Evolutionary conservation across 1,140 invertebrate species (phyloP).

Genomic region (Drosophila virilis): DNA sequence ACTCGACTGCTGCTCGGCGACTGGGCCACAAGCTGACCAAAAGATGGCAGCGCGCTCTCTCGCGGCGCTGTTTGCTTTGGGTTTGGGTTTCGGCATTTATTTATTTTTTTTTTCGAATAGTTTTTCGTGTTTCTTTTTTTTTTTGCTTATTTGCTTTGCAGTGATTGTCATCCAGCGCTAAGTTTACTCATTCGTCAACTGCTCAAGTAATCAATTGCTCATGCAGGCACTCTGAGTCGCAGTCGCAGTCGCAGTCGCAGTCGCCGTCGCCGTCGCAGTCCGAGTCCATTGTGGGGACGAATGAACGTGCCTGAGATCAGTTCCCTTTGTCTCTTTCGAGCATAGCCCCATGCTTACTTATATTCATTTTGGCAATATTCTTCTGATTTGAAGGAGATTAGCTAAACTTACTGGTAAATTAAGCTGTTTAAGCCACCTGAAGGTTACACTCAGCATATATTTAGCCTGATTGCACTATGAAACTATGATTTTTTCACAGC

Average conservation of each 20-base stretch:
- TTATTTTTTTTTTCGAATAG: conserved; percentile 43
- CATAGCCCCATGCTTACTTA: neutral
- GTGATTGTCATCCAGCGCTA: conserved; percentile 45
- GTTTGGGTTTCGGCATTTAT: conserved; percentile 29
- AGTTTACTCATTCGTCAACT: conserved; percentile 57
- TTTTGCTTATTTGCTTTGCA: conserved; percentile 29
- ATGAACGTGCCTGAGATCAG: conserved; percentile 1
- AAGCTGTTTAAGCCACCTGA: neutral
- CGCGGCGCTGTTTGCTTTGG: no score
- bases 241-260: neutral
- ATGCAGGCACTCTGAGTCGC: conserved; percentile 17
- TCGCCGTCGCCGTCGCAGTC: neutral
- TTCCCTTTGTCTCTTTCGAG: neutral
- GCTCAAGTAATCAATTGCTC: conserved; percentile 10
- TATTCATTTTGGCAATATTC: neutral
- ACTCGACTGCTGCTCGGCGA: conserved; percentile 58
- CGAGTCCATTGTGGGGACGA: conserved; percentile 11
- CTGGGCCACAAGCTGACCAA: conserved; percentile 24
- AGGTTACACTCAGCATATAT: neutral
- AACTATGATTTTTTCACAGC: no score
- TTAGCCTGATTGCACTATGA: no score
- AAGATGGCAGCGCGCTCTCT: conserved; percentile 38
- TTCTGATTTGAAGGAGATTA: conserved; percentile 1
- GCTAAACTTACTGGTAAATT: neutral
- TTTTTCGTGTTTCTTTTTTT: conserved; percentile 15